Evolutionary conservation across 2,113 vertebrate genomes (phyloP).

Genomic region (Crotalus horridus): DNA sequence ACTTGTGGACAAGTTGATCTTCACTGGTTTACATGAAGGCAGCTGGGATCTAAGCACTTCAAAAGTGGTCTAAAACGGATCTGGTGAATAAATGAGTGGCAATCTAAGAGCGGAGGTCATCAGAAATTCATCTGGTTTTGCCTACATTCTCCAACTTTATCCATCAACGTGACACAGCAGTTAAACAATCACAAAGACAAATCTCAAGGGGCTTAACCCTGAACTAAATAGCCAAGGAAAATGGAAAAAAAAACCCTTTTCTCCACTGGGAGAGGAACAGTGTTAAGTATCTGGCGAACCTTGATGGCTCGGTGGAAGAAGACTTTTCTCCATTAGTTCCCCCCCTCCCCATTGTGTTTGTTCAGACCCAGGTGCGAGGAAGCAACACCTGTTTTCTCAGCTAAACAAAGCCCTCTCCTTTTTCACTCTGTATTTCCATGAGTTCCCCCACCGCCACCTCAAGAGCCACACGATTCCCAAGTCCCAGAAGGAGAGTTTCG

Average conservation of each 20-base stretch:
- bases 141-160: neutral
- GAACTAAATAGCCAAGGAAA: neutral
- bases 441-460: neutral
- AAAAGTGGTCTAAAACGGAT: neutral
- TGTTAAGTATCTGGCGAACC: too few species aligned
- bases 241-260: neutral
- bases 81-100: neutral
- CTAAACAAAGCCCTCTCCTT: neutral
- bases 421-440: neutral
- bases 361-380: neutral
- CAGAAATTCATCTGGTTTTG: neutral
- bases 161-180: neutral
- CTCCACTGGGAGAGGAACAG: too few species aligned
- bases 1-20: neutral
- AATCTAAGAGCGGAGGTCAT: neutral
- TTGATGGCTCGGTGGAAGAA: neutral
- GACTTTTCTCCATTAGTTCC: neutral
- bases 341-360: neutral
- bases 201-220: neutral
- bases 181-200: neutral
- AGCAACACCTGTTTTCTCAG: neutral
- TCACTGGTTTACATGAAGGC: neutral
- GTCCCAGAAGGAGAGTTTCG: constrained; percentile 17
- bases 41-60: neutral
- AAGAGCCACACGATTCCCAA: neutral